Evolutionary conservation across 2,888 invertebrate species (phyloP), one percentile per base, ranked within the genome.

Genomic region (Lasioglossum oenotherae): DNA sequence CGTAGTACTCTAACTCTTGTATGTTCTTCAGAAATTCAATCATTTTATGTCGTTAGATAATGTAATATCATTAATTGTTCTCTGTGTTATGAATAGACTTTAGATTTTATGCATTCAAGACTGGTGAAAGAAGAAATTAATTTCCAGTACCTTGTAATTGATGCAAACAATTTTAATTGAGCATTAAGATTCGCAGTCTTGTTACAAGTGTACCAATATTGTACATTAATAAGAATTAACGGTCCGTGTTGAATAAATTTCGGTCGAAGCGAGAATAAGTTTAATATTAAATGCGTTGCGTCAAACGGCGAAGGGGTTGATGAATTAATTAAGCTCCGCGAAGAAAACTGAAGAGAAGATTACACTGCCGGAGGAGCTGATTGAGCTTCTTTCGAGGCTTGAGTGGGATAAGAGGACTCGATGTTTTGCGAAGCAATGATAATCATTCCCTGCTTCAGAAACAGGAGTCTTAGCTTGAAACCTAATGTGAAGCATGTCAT

Each of bases 391-490:
- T 69, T 69, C 38, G 38, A 69, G 38, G 35, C 38, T 38, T 38
- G 23, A 69, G 69, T 38, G 69, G 69, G 69, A 38, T 69, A 38
- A 69, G 69, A 38, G 69, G 38, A 69, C 69, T 38, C 38, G 69
- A 69, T 4, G 73, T 53, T 74, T 53, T 31, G 41, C 35, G 78
- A 82, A 38, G 38, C 38, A 69, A 69, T n/a, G 38, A 71, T n/a
- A 69, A 69, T 38, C 69, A 38, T 69, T 23, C 38, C 38, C 38
- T 38, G 23, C 69, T 69, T 69, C 23, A 69, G 19, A 69, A 35
- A 38, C 10, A 69, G 38, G 10, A 38, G 38, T 69, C 12, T 69
- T 38, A 69, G 69, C 38, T 69, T 38, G 35, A 38, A 38, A 69
- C 19, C 35, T 69, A 69, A 23, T 35, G 23, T 69, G 38, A 35